These are phyloP conservation scores for Micrastur ruficollis DNA, from an alignment of 2,797 vertebrate species.

Conservation along the genomic window DNA sequence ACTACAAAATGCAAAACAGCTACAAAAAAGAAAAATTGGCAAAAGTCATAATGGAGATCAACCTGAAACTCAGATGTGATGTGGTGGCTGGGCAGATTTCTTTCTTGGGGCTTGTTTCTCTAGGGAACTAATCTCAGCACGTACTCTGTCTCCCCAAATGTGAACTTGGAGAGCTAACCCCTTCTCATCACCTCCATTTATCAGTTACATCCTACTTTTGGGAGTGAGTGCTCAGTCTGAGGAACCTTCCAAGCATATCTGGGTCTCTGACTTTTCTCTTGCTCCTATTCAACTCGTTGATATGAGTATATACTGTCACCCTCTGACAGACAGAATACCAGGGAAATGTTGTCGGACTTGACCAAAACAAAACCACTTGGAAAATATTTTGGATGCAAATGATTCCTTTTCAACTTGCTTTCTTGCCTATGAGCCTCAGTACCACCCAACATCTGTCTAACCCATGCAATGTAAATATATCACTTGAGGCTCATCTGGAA, in stretches of 20 bases:
- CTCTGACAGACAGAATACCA: not conserved
- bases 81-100: not conserved
- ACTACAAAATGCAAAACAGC: not conserved
- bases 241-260: not conserved
- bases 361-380: not conserved
- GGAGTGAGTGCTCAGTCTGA: not conserved
- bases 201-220: not conserved
- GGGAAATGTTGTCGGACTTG: not conserved
- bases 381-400: not conserved
- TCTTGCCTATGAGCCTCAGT: not conserved
- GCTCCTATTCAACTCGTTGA: not conserved
- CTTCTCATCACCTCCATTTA: not conserved
- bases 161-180: fast-evolving
- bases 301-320: not conserved
- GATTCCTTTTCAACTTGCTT: not conserved
- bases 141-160: not conserved
- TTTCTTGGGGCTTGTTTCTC: not conserved
- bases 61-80: not conserved
- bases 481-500: not conserved
- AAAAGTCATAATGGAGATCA: not conserved
- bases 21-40: not conserved
- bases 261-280: not conserved
- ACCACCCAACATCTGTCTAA: not conserved
- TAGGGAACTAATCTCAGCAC: not conserved
- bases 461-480: not conserved